Percentiles rank a stretch among this genome's conserved stretches.
phyloP scores from a whole-genome alignment of 2,888 invertebrate genomes.

The Drosophila mimica region DNA sequence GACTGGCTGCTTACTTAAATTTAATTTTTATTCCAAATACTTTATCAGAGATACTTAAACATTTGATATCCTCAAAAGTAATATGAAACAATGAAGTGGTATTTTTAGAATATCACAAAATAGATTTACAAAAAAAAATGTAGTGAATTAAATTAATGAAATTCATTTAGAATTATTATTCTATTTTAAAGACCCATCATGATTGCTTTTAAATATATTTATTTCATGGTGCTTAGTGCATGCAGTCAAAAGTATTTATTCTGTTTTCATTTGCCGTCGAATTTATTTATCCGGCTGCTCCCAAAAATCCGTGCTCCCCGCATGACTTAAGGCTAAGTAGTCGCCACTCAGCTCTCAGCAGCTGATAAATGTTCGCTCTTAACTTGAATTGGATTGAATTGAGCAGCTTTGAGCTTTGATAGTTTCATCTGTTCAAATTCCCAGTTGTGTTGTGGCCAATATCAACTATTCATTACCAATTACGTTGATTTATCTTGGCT shows the following conservation, averaged over 20 bases:
- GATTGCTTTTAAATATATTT: too few species aligned
- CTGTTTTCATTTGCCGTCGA: not conserved
- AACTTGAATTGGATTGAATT: slow-evolving; percentile 21
- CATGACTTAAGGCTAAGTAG: not conserved
- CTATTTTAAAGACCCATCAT: not conserved
- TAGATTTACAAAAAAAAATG: not conserved
- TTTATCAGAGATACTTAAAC: not conserved
- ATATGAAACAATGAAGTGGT: not conserved
- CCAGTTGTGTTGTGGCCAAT: slow-evolving; percentile 39
- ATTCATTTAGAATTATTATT: not conserved
- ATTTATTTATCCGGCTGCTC: not conserved
- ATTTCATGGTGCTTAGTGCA: too few species aligned
- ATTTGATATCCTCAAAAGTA: not conserved
- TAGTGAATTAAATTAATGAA: not conserved
- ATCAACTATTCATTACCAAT: slow-evolving; percentile 80
- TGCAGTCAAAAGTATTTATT: not conserved
- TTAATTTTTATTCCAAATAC: not conserved
- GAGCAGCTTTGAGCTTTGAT: not conserved
- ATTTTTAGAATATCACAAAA: not conserved
- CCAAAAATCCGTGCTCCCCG: not conserved
- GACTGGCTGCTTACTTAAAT: not conserved
- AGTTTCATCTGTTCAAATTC: slow-evolving; percentile 22
- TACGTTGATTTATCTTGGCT: slow-evolving; percentile 77
- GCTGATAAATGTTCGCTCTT: slow-evolving; percentile 37
- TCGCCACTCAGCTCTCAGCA: not conserved